Evolutionary conservation across 2,888 invertebrate species (phyloP).

Genomic region (Acleris holmiana): DNA sequence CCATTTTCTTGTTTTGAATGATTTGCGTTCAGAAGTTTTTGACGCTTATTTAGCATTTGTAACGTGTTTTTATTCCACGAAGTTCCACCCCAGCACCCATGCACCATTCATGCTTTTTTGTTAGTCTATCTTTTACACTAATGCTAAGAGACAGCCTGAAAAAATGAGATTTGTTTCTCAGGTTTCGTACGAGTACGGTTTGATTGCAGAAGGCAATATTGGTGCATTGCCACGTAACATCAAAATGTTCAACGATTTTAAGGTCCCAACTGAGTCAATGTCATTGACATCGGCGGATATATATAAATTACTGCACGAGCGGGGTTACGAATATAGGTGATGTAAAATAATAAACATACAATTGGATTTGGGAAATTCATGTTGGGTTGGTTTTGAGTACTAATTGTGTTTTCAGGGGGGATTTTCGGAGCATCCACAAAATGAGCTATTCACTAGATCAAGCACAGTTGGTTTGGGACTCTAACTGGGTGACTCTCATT

Average conservation of each 20-base stretch:
- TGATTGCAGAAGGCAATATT: constrained; percentile 23
- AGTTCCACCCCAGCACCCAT: too few relatives aligned
- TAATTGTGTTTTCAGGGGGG: constrained; percentile 22
- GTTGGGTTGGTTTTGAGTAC: too few relatives aligned
- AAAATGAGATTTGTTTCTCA: constrained; percentile 2
- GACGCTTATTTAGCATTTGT: too few relatives aligned
- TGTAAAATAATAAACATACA: not conserved
- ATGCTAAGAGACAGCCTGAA: not conserved
- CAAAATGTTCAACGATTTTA: not conserved
- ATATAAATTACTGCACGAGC: constrained; percentile 32
- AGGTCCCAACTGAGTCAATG: constrained; percentile 6
- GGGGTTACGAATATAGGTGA: constrained; percentile 32
- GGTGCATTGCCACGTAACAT: not conserved
- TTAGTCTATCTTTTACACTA: not conserved
- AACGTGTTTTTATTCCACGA: too few relatives aligned
- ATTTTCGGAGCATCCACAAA: constrained; percentile 35
- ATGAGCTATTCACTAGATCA: constrained; percentile 1
- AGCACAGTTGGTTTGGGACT: constrained; percentile 28
- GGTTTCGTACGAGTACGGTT: constrained; percentile 21
- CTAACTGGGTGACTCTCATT: constrained; percentile 37
- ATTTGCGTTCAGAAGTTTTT: too few relatives aligned
- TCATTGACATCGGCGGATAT: constrained; percentile 13
- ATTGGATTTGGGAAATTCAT: too few relatives aligned
- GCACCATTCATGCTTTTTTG: too few relatives aligned
- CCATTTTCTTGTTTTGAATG: too few relatives aligned